These are phyloP conservation scores for Pseudonaja textilis DNA, from an alignment of 2,113 vertebrate species.

Conservation along the genomic window DNA sequence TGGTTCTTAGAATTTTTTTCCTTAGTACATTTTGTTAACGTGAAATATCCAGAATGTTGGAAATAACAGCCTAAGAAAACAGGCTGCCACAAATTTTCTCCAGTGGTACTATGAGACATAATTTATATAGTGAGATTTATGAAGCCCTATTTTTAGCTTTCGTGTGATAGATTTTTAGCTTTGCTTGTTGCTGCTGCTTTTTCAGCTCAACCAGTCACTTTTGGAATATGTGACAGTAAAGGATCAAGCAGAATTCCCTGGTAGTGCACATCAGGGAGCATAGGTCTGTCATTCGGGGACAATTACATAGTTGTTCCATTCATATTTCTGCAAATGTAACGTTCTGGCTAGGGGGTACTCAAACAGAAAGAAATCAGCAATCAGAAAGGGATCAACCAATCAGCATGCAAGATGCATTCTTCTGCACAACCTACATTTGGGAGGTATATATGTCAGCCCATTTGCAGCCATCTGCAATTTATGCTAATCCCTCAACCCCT, in stretches of 20 bases:
- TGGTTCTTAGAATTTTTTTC: conserved; percentile 49
- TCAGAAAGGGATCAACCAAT: not conserved
- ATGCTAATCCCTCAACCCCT: not conserved
- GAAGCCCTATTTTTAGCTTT: not conserved
- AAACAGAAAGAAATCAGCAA: not conserved
- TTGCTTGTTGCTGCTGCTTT: not conserved
- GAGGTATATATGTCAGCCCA: not conserved
- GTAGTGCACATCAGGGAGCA: not conserved
- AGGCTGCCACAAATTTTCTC: not conserved
- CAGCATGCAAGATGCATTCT: not conserved
- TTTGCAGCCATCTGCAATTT: not conserved
- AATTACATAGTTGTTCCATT: not conserved
- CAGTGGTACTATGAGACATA: not conserved
- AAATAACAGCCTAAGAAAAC: not conserved
- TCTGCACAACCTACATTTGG: not conserved
- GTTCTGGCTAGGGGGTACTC: not conserved
- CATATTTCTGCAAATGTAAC: not conserved
- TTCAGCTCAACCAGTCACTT: not conserved
- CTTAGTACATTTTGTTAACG: conserved; percentile 31
- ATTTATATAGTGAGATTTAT: not conserved
- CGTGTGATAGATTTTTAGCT: not conserved
- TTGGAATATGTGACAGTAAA: not conserved
- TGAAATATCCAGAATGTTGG: conserved; percentile 27
- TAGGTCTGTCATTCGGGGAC: not conserved
- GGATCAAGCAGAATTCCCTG: not conserved